Conservation (phyloP, 1,140 invertebrate species). For the Pachyrhynchus sulphureomaculatus region DNA sequence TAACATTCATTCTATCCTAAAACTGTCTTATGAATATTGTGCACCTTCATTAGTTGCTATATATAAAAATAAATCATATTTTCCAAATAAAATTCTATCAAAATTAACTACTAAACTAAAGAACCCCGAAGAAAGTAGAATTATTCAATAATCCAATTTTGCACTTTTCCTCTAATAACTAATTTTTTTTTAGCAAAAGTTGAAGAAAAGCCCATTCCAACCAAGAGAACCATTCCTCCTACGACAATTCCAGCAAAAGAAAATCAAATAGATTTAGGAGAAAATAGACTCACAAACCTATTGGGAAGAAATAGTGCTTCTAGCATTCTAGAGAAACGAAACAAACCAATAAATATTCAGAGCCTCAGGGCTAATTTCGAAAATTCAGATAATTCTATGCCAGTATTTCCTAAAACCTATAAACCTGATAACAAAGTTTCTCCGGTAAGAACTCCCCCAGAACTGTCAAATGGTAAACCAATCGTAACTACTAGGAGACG, state of each 20-base stretch:
- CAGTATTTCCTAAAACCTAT: slow-evolving; percentile 48
- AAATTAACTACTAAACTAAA: too few relatives aligned
- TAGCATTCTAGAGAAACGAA: slow-evolving; percentile 18
- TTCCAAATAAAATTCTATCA: too few relatives aligned
- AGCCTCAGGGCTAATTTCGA: slow-evolving; percentile 66
- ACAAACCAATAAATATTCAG: slow-evolving; percentile 54
- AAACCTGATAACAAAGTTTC: slow-evolving; percentile 21
- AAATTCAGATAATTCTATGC: slow-evolving; percentile 46
- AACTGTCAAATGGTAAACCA: slow-evolving; percentile 9
- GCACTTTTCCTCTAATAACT: too few relatives aligned
- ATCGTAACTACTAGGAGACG: not conserved
- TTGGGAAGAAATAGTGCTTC: slow-evolving; percentile 3
- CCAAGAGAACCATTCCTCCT: slow-evolving; percentile 8
- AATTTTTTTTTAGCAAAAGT: slow-evolving; percentile 13
- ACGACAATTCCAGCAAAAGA: not conserved
- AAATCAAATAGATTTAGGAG: not conserved
- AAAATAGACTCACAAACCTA: not conserved
- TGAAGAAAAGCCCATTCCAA: slow-evolving; percentile 18
- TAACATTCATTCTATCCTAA: too few relatives aligned
- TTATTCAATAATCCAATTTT: too few relatives aligned
- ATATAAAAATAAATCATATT: too few relatives aligned
- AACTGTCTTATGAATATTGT: too few relatives aligned
- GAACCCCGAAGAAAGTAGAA: too few relatives aligned
- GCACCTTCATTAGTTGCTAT: too few relatives aligned
- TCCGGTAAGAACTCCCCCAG: slow-evolving; percentile 9